Evolutionary conservation across 1,140 invertebrate species (phyloP), one percentile per base, ranked within the genome.

Genomic region (Drosophila nigromelanica): DNA sequence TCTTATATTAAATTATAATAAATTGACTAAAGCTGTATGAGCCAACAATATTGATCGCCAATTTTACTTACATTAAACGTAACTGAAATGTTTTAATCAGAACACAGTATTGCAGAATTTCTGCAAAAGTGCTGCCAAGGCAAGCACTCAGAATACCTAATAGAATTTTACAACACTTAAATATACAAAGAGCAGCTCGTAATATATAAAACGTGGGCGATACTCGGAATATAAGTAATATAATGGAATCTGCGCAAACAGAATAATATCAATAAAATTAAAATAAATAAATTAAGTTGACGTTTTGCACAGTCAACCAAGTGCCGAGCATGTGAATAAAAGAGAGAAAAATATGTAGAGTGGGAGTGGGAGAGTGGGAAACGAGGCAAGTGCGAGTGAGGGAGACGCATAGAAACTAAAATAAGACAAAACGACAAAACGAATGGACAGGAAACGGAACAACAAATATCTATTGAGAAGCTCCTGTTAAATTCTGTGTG

Each of bases 201-300:
- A 81, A 71, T 59, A 55, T 61, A 64, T 48, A 58, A 77, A 80
- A 56, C 62, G 74, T 33, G 56, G 39, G 45, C 40, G 50, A 50
- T 70, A 43, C 43, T 35, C 21, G 54, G 73, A 72, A 83, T 74
- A 72, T 79, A 77, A 56, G 52, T 48, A 66, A 63, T 64, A 76
- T 77, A 87, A 87, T 89, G 62, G 69, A 79, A 71, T 77, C 63
- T 79, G 63, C 73, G 73, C 83, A 76, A 82, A 77, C 73, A 62
- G 76, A 82, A 89, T 89, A 89, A 79, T 83, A 82, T 73, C 73
- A 85, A 85, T 85, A 80, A 80, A 69, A 80, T 76, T 80, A 64
- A 58, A 58, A 58, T 66, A 72, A 66, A 51, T 50, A 82, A 87
- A 87, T 87, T 87, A 87, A 81, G 75, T 42, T 72, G 37, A 67